Evolutionary conservation across 2,113 vertebrate species (phyloP).

Genomic region (Corydoras sp.): DNA sequence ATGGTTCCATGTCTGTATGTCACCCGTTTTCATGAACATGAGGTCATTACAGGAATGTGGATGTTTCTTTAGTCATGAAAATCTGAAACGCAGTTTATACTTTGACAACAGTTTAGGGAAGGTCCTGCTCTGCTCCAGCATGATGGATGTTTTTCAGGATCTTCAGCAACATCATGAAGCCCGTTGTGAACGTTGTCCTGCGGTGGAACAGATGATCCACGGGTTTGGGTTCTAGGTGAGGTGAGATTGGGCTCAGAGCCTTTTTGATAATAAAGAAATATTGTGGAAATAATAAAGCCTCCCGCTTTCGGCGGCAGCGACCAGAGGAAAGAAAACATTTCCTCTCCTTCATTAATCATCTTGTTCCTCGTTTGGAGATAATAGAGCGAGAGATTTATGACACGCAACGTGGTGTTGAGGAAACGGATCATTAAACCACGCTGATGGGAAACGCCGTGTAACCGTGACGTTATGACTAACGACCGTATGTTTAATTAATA

Average conservation of each 20-base stretch:
- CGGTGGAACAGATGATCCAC: too few species aligned
- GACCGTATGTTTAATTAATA: neutral
- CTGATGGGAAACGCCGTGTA: conserved; percentile 5
- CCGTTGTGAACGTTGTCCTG: too few species aligned
- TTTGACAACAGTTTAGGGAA: too few species aligned
- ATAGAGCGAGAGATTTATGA: conserved; percentile 1
- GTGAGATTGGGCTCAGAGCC: too few species aligned
- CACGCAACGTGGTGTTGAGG: conserved; percentile 1
- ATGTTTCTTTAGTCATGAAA: too few species aligned
- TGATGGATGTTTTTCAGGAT: too few species aligned
- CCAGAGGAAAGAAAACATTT: conserved; percentile 15
- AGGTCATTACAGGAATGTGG: neutral
- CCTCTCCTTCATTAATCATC: conserved; percentile 27
- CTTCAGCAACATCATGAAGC: too few species aligned
- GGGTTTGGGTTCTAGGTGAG: too few species aligned
- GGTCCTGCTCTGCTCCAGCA: too few species aligned
- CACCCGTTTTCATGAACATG: neutral
- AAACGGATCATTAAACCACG: conserved; percentile 6
- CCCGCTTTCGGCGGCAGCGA: neutral
- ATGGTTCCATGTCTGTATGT: too few species aligned
- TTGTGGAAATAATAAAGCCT: conserved; percentile 2
- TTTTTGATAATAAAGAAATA: conserved; percentile 12
- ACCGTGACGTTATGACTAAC: conserved; percentile 1
- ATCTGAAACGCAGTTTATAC: too few species aligned
- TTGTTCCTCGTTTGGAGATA: conserved; percentile 2